phyloP scores from a whole-genome alignment of 2,797 vertebrate genomes.

The Luscinia luscinia region DNA sequence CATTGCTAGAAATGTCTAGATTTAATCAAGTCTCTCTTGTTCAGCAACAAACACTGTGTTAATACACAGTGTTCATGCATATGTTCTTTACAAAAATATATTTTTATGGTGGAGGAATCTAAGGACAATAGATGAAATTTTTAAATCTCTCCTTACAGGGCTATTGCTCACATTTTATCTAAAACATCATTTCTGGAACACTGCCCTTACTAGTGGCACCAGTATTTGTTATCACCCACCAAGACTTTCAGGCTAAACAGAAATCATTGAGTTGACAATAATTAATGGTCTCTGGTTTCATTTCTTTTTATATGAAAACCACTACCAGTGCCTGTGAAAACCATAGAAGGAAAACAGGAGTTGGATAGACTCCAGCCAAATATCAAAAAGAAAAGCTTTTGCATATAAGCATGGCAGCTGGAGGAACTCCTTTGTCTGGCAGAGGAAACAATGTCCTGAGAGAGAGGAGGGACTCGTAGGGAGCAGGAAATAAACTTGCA shows the following conservation, averaged over 20 bases:
- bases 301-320: background rate
- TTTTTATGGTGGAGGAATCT: background rate
- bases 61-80: background rate
- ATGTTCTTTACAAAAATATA: background rate
- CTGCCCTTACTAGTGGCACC: background rate
- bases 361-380: background rate
- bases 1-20: background rate
- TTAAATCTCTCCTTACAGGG: background rate
- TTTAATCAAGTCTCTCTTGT: background rate
- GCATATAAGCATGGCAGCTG: background rate
- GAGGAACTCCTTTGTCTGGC: background rate
- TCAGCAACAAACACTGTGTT: background rate
- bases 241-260: background rate
- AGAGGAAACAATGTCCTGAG: background rate
- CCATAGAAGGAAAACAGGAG: rapidly evolving
- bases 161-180: background rate
- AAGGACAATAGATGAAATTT: background rate
- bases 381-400: background rate
- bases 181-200: background rate
- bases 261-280: background rate
- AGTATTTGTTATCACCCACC: background rate
- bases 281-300: background rate
- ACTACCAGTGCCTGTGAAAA: background rate
- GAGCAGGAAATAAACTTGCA: background rate
- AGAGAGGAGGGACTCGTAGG: background rate